Evolutionary conservation across 1,140 invertebrate species (phyloP).

Genomic region (Grapholita molesta): DNA sequence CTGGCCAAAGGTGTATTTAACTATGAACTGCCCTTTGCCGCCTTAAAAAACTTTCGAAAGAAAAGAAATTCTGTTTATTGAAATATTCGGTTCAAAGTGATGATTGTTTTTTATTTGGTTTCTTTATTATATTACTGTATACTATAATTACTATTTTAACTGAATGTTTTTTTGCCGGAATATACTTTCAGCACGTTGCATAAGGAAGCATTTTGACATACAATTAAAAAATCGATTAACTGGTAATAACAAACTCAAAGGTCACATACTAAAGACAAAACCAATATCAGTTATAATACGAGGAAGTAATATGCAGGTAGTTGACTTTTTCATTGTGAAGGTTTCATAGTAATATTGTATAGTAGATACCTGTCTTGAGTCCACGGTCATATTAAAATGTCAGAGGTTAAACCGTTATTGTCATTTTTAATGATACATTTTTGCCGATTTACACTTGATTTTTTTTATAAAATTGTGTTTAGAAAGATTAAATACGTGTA

Average conservation of each 20-base stretch:
- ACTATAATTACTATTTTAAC: not conserved
- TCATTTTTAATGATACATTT: too few relatives aligned
- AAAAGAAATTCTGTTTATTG: not conserved
- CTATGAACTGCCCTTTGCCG: slow-evolving; percentile 8
- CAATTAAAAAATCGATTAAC: slow-evolving; percentile 4
- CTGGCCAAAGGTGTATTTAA: slow-evolving; percentile 6
- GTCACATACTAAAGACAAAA: slow-evolving; percentile 2
- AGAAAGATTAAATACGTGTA: too few relatives aligned
- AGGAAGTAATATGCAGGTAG: not conserved
- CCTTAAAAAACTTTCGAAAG: slow-evolving; percentile 1
- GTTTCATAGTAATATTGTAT: not conserved
- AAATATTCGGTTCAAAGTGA: not conserved
- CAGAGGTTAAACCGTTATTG: too few relatives aligned
- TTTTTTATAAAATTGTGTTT: too few relatives aligned
- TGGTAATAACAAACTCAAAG: not conserved
- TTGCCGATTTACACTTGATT: too few relatives aligned
- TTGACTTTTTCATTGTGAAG: not conserved
- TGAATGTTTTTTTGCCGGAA: not conserved
- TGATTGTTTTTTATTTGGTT: not conserved
- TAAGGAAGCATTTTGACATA: not conserved
- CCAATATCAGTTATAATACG: not conserved
- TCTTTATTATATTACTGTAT: not conserved
- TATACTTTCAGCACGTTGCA: not conserved
- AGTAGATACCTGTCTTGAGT: not conserved
- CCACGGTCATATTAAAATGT: too few relatives aligned